Conservation (phyloP, 2,888 invertebrate species). For the Panopea generosa region DNA sequence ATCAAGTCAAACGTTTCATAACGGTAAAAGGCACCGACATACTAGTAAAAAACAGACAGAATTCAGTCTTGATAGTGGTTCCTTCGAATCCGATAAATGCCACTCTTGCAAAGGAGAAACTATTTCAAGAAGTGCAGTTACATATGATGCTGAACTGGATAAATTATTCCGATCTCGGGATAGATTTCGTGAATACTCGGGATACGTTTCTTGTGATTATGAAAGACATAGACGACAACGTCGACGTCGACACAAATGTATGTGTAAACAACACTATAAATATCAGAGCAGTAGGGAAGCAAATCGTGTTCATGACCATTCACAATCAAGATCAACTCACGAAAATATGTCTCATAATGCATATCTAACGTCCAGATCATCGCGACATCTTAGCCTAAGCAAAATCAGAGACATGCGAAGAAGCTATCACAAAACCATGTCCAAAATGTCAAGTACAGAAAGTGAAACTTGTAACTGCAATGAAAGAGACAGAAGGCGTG, state of each 20-base stretch:
- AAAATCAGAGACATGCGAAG: no score
- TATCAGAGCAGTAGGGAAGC: background rate
- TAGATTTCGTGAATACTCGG: no score
- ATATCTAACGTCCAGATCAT: no score
- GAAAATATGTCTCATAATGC: no score
- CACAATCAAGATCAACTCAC: no score
- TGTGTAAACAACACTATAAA: background rate
- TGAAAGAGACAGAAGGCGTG: no score
- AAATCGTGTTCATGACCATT: no score
- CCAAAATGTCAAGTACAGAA: slow-evolving; percentile 19
- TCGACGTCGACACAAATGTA: background rate
- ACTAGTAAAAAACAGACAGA: background rate
- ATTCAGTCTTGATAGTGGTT: background rate
- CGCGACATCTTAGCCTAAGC: no score
- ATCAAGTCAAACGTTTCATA: no score
- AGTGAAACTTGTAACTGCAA: slow-evolving; percentile 8
- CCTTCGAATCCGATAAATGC: slow-evolving; percentile 36
- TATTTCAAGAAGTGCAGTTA: background rate
- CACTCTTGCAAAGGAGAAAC: background rate
- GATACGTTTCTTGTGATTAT: background rate
- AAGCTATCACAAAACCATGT: no score
- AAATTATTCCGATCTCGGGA: background rate
- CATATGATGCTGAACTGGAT: slow-evolving; percentile 2
- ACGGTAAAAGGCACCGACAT: background rate
- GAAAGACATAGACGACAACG: slow-evolving; percentile 1